phyloP scores from a whole-genome alignment of 2,797 vertebrate genomes.

The Epinephelus malabaricus region DNA sequence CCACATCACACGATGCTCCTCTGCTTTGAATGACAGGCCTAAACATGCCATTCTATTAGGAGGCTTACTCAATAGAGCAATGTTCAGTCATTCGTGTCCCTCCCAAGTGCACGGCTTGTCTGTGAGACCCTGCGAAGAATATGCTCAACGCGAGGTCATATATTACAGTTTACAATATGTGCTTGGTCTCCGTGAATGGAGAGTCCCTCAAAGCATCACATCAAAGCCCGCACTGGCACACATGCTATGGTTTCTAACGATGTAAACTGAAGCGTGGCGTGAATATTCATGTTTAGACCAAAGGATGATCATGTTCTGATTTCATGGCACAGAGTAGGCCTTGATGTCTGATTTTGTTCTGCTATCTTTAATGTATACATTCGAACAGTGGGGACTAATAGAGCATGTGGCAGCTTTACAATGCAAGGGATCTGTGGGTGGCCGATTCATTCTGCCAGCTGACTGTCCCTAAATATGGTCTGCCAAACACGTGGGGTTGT shows the following conservation, averaged over 20 bases:
- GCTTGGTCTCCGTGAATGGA: constrained; percentile 68
- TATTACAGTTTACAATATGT: constrained; percentile 79
- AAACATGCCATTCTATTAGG: constrained; percentile 79
- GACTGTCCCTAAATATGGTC: constrained; percentile 72
- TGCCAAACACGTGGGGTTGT: constrained; percentile 69
- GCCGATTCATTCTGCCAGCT: constrained; percentile 72
- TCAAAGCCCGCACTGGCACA: constrained; percentile 68
- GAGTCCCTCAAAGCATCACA: constrained; percentile 64
- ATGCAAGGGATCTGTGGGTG: constrained; percentile 78
- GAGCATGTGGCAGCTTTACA: constrained; percentile 84
- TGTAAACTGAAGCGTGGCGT: constrained; percentile 65
- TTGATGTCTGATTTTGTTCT: constrained; percentile 68
- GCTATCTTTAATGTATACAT: constrained; percentile 80
- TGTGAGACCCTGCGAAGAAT: constrained; percentile 75
- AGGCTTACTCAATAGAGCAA: constrained; percentile 77
- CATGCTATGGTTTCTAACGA: constrained; percentile 56
- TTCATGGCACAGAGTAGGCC: constrained; percentile 74
- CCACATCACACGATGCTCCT: constrained; percentile 66
- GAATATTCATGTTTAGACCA: constrained; percentile 73
- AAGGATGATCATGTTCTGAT: constrained; percentile 74
- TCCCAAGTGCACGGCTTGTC: constrained; percentile 70
- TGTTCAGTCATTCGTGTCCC: constrained; percentile 80
- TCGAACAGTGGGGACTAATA: constrained; percentile 80
- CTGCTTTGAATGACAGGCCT: constrained; percentile 79
- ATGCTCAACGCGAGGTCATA: constrained; percentile 75